Conservation (phyloP, 2,113 vertebrate species). For the Stercorarius parasiticus region DNA sequence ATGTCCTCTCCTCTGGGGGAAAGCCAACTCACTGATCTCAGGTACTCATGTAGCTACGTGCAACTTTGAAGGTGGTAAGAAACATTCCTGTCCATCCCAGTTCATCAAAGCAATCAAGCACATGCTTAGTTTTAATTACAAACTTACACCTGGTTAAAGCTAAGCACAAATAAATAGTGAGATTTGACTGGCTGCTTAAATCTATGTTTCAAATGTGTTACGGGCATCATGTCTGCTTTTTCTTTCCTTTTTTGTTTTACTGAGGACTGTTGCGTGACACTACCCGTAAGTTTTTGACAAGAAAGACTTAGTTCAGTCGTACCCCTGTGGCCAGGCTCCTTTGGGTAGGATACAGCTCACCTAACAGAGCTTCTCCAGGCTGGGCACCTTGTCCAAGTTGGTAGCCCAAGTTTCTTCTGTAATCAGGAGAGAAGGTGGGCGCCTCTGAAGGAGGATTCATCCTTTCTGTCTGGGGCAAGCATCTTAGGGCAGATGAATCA, state of each 20-base stretch:
- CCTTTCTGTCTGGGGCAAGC: background rate
- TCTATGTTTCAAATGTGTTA: background rate
- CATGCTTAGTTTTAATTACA: background rate
- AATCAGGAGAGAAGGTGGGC: background rate
- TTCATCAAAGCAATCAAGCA: background rate
- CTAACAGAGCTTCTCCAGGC: background rate
- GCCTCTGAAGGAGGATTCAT: background rate
- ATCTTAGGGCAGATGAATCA: constrained; percentile 45
- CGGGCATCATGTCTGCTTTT: background rate
- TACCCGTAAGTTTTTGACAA: background rate
- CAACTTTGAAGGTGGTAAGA: background rate
- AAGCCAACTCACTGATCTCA: background rate
- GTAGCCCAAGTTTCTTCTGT: background rate
- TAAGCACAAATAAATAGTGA: background rate
- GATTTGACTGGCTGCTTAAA: background rate
- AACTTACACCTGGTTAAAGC: background rate
- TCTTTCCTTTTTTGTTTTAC: background rate
- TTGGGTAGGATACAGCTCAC: background rate
- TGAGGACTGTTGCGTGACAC: background rate
- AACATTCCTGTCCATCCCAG: background rate
- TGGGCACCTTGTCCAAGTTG: background rate
- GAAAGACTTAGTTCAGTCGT: background rate
- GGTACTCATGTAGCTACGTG: background rate
- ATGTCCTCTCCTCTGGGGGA: background rate
- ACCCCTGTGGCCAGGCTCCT: background rate